Evolutionary conservation across 1,140 invertebrate genomes (phyloP).

Genomic region (Limonius californicus): DNA sequence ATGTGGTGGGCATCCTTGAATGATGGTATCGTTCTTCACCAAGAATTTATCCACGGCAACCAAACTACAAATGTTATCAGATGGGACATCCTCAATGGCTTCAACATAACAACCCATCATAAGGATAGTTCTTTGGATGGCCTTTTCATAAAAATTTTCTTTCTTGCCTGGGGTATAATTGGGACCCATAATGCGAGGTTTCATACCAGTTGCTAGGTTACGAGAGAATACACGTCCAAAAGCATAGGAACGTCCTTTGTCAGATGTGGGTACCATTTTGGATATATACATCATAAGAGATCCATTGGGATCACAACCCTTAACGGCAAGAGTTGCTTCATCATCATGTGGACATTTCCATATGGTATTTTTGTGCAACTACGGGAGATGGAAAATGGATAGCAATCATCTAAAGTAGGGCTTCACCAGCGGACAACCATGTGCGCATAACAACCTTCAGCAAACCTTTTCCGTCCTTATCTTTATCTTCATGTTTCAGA

Average conservation of each 20-base stretch:
- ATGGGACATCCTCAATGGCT: slow-evolving; percentile 99
- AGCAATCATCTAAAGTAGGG: slow-evolving; percentile 99
- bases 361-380: slow-evolving; percentile 97
- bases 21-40: slow-evolving; percentile 99
- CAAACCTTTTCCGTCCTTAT: slow-evolving; percentile 90
- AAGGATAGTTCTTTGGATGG: slow-evolving; percentile 97
- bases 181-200: slow-evolving; percentile 97
- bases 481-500: slow-evolving; percentile 91
- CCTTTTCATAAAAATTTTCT: slow-evolving; percentile 98
- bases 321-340: slow-evolving; percentile 85
- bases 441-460: slow-evolving; percentile 97
- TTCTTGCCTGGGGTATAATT: slow-evolving; percentile 98
- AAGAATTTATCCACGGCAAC: slow-evolving; percentile 99
- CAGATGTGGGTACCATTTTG: slow-evolving; percentile 99
- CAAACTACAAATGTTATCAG: slow-evolving; percentile 98
- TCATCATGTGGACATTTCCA: slow-evolving; percentile 98
- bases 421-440: slow-evolving; percentile 99
- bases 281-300: slow-evolving; percentile 99
- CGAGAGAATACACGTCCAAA: slow-evolving; percentile 99
- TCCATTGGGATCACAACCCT: slow-evolving; percentile 91
- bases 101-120: slow-evolving; percentile 99
- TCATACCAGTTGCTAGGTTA: slow-evolving; percentile 89
- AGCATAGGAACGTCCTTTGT: slow-evolving; percentile 99
- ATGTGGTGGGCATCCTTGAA: slow-evolving; percentile 99
- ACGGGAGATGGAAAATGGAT: slow-evolving; percentile 99